Evolutionary conservation across 92 coral and sea anemone species (phyloP).

Genomic region (Epizoanthus illoricatus): DNA sequence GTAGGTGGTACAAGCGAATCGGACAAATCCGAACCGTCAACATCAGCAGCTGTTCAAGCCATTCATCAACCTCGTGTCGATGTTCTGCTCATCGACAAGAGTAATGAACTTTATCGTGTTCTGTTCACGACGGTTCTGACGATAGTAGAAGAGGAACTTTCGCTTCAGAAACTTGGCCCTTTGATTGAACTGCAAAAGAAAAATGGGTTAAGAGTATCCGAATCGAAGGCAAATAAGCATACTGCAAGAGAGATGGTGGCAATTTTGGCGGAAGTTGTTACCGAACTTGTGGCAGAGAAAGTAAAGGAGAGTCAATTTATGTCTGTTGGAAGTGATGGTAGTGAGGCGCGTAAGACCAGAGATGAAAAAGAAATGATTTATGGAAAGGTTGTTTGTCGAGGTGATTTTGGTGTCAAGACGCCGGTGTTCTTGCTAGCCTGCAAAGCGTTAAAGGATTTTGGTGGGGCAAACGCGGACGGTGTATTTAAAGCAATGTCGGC

Average conservation of each 20-base stretch:
- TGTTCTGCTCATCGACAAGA: slow-evolving; percentile 49
- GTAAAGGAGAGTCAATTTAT: slow-evolving; percentile 43
- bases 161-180: slow-evolving; percentile 36
- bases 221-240: slow-evolving; percentile 39
- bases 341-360: slow-evolving; percentile 41
- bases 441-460: slow-evolving; percentile 39
- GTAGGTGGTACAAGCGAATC: slow-evolving; percentile 44
- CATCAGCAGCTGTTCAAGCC: slow-evolving; percentile 47
- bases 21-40: slow-evolving; percentile 50
- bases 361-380: slow-evolving; percentile 31
- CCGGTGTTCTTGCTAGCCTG: slow-evolving; percentile 38
- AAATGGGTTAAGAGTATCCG: slow-evolving; percentile 38
- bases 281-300: slow-evolving; percentile 40
- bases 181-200: slow-evolving; percentile 38
- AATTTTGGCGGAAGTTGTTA: slow-evolving; percentile 38
- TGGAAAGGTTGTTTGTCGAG: slow-evolving; percentile 36
- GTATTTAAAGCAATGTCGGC: slow-evolving; percentile 34
- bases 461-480: slow-evolving; percentile 36
- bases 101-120: slow-evolving; percentile 45
- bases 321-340: slow-evolving; percentile 43
- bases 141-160: slow-evolving; percentile 38
- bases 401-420: slow-evolving; percentile 40
- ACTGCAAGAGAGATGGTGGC: slow-evolving; percentile 42
- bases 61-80: slow-evolving; percentile 45
- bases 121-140: slow-evolving; percentile 53